Evolutionary conservation across 2,888 invertebrate species (phyloP).

Genomic region (Odontothrips loti): DNA sequence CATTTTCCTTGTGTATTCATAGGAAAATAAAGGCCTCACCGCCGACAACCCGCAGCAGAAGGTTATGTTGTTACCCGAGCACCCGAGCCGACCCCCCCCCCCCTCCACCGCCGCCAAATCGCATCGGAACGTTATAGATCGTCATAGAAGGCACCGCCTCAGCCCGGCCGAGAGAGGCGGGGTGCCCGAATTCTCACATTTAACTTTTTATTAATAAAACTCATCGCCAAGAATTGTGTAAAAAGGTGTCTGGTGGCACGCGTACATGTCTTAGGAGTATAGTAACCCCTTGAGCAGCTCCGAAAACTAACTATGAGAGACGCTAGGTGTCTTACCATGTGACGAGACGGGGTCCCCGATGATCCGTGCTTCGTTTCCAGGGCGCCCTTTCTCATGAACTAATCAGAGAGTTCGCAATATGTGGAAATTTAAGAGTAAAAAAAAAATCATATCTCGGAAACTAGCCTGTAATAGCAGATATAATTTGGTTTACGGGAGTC

Average conservation of each 20-base stretch:
- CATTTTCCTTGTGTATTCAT: neutral
- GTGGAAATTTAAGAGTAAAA: too few species aligned
- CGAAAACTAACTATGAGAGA: neutral
- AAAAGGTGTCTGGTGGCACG: neutral
- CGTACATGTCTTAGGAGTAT: neutral
- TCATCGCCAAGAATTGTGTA: too few species aligned
- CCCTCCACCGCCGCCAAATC: neutral
- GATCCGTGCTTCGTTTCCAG: neutral
- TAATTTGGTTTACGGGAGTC: too few species aligned
- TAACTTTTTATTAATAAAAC: too few species aligned
- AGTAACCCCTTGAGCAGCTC: neutral
- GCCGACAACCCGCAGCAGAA: neutral
- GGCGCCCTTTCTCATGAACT: neutral
- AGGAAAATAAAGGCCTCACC: neutral
- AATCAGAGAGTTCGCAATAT: neutral
- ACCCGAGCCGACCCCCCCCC: neutral
- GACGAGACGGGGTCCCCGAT: conserved; percentile 4
- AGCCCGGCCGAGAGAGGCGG: neutral
- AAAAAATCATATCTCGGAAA: too few species aligned
- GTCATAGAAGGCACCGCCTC: neutral
- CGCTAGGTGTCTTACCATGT: neutral
- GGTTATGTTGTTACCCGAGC: neutral
- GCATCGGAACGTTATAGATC: neutral
- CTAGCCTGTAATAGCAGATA: too few species aligned
- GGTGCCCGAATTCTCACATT: too few species aligned